Conservation (phyloP, 2,797 vertebrate species). For the Enteromius argenteus region DNA sequence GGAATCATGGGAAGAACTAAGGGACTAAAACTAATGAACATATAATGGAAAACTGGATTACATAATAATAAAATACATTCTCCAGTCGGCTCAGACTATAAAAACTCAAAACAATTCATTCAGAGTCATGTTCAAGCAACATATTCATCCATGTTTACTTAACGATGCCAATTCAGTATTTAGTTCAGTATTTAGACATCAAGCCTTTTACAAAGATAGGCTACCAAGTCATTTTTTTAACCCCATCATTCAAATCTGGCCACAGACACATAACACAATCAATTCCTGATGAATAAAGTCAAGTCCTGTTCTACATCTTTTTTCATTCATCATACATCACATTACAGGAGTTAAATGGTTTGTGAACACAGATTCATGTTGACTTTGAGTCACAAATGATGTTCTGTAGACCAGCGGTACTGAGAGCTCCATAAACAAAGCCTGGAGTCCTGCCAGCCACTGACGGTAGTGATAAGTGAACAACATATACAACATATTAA, state of each 20-base stretch:
- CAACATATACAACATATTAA: constrained; percentile 59
- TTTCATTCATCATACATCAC: constrained; percentile 7
- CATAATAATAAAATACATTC: neutral
- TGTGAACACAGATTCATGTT: neutral
- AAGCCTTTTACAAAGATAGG: neutral
- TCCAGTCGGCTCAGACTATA: neutral
- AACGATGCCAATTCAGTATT: neutral
- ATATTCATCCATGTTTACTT: neutral
- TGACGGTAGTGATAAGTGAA: constrained; percentile 45
- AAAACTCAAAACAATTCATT: neutral
- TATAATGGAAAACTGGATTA: neutral
- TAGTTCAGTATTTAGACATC: neutral
- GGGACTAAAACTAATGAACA: neutral
- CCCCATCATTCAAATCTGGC: neutral
- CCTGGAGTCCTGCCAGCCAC: constrained; percentile 18
- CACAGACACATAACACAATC: neutral
- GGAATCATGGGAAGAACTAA: constrained; percentile 19
- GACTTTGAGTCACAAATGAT: constrained; percentile 15
- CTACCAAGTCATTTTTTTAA: neutral
- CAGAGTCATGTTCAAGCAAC: neutral
- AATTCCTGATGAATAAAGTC: neutral
- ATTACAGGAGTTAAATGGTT: neutral
- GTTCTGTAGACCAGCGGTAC: neutral
- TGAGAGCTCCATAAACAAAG: constrained; percentile 36
- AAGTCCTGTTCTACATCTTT: neutral